Base-by-base conservation (phyloP, 2,888 invertebrate genomes). In the Hemaris fuciformis region DNA sequence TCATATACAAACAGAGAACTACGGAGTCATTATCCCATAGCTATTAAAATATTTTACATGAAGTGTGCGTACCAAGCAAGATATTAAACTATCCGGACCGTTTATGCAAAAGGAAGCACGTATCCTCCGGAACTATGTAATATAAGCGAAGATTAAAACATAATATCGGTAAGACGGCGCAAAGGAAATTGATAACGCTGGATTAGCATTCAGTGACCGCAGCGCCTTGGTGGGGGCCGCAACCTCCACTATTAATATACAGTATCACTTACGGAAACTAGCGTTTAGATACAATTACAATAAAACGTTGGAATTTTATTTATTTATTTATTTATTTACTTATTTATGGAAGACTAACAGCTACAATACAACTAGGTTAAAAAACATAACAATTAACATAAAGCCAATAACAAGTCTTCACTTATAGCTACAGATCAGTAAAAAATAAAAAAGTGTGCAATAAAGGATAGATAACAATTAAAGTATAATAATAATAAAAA, bases 171-270 rank as follows among this genome's bases (percentile, higher is more conserved):
- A 13, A 23, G 45, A 46, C 22, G 31, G n/a, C 46, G 20, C 22
- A 22, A 34, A 46, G 46, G n/a, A 34, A 46, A 59, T 59, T 59
- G 59, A 59, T 59, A 59, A 45, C 34, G 20, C 31, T 22, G n/a
- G 45, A 59, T 59, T 45, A 59, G 59, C 23, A 59, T 59, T 59
- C 59, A 59, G 22, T 31, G 59, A 22, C 31, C 46, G n/a, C 59
- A 15, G 22, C 22, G 23, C 31, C 7, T n/a, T 8, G 31, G n/a
- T n/a, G 15, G 34, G 31, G 22, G 22, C 22, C 20, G 20, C 10
- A 20, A 45, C 45, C 22, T n/a, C 3, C 38, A 38, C n/a, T 38
- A 38, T 38, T n/a, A 38, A 13, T 45, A 22, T 10, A 20, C 8
- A 22, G 8, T 23, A 45, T 13, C 45, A 46, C 13, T 23, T n/a